These are phyloP conservation scores for Zelleria hepariella DNA, from an alignment of 2,888 invertebrate genomes.

Conservation along the genomic window DNA sequence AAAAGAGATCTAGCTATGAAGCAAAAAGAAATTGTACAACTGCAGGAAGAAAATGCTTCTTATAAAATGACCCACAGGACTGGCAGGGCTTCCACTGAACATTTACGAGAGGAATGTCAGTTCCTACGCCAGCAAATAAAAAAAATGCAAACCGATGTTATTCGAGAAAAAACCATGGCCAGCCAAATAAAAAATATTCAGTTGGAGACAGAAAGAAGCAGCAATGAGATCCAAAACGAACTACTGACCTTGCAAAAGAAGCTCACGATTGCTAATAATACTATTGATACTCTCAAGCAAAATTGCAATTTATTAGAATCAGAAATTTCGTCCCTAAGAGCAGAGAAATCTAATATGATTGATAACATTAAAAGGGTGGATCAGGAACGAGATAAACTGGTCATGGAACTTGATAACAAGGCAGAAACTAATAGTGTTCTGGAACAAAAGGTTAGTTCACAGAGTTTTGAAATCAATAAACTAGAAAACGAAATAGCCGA, in stretches of 20 bases:
- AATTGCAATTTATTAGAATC: constrained; percentile 72
- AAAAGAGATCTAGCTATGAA: constrained; percentile 54
- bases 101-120: constrained; percentile 55
- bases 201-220: constrained; percentile 81
- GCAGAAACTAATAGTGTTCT: constrained; percentile 76
- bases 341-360: constrained; percentile 75
- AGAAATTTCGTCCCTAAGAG: constrained; percentile 73
- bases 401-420: constrained; percentile 80
- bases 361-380: constrained; percentile 76
- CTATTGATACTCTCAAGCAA: constrained; percentile 69
- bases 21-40: constrained; percentile 52
- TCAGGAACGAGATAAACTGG: constrained; percentile 77
- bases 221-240: constrained; percentile 78
- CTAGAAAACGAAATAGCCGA: constrained; percentile 71
- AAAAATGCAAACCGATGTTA: constrained; percentile 57
- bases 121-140: constrained; percentile 60
- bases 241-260: constrained; percentile 75
- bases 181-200: constrained; percentile 77
- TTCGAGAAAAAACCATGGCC: constrained; percentile 60
- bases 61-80: constrained; percentile 57
- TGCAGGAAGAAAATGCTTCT: constrained; percentile 60
- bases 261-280: constrained; percentile 72
- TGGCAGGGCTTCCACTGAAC: constrained; percentile 55
- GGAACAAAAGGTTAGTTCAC: constrained; percentile 76
- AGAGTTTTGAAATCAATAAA: constrained; percentile 66